Base-by-base conservation (phyloP, 2,888 invertebrate species). In the Bombylius major region DNA sequence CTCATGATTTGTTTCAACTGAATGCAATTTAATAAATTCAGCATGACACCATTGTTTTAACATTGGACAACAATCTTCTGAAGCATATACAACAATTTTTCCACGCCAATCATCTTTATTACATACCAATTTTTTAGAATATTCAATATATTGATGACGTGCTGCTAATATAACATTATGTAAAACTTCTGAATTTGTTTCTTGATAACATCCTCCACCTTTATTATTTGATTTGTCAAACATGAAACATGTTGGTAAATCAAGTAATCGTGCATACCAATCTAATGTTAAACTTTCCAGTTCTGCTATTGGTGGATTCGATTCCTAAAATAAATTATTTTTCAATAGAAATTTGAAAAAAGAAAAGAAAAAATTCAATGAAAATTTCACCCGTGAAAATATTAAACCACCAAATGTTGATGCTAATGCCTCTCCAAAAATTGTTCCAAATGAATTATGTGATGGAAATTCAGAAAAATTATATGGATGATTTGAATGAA, bases 271-370 rank as follows among this genome's bases (percentile, higher is more conserved):
- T 23, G 83, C 86, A 55, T 84, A 77, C 87, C 87, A 87, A 65
- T 88, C 86, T 61, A 86, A 70, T 6, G 87, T 82, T 56, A 88
- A 81, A 3, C 82, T 83, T 72, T 88, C 87, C 51, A 88, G 70
- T 72, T 89, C 88, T 9, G 86, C 84, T 64, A 85, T 84, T 0
- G 86, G 84, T 7, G 88, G 88, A 70, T 84, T 83, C 4, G 87
- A 84, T 11, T 86, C 86, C 86, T 86, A 60, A 45, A 54, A 44
- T 31, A 14, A 47, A 36, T 7, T 5, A 11, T 12, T 32, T 39
- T 46, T 46, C n/a, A 3, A n/a, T 31, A 53, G 13, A 31, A n/a
- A 4, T 31, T 34, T 51, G 33, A 9, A 36, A 34, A 44, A 13
- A n/a, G 5, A 36, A 36, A 36, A 36, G 4, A 36, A 36, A 36